Evolutionary conservation across 2,888 invertebrate species (phyloP), one percentile per base, ranked within the genome.

Genomic region (Nephrocerus scutellatus): DNA sequence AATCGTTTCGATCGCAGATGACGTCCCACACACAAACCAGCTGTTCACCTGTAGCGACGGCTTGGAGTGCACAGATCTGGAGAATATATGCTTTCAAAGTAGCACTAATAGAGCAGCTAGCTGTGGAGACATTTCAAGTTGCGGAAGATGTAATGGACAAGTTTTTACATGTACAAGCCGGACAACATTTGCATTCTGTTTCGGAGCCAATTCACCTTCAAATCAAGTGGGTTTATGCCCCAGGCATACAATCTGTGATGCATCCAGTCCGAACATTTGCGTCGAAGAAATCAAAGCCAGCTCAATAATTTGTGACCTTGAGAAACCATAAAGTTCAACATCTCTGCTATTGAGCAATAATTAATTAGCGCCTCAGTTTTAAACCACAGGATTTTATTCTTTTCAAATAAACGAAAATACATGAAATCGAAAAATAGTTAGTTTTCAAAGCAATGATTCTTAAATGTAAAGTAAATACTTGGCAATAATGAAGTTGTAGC

Each of bases 21-120:
- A 5, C 2, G 39, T 16, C 3, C 59, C 66, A 1, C 5, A 51
- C 20, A 47, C 36, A 2, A 32, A 36, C 12, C 61, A 64, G 41
- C 50, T 52, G 16, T 63, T 65, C 9, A 42, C 41, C 3, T 64
- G 63, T 23, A 46, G 41, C 0, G 51, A 56, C n/a, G 64, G 63
- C 2, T 44, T 63, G 30, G 55, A 57, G 9, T 65, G 63, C 42
- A 54, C 62, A 5, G 50, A 59, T 36, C 42, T 50, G 30, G 54
- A 56, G 4, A 56, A 46, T 25, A 56, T 65, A 30, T 65, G 63
- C 34, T 63, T 62, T 18, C 63, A 65, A 42, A 51, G 53, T n/a
- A 57, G 52, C 25, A 51, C 50, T 8, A 43, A 33, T 30, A 44
- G 40, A 9, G 53, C 57, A 0, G 55, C 62, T 15, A 64, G 62